Conservation (phyloP, 1,140 invertebrate genomes). For the Trachymyrmex septentrionalis region DNA sequence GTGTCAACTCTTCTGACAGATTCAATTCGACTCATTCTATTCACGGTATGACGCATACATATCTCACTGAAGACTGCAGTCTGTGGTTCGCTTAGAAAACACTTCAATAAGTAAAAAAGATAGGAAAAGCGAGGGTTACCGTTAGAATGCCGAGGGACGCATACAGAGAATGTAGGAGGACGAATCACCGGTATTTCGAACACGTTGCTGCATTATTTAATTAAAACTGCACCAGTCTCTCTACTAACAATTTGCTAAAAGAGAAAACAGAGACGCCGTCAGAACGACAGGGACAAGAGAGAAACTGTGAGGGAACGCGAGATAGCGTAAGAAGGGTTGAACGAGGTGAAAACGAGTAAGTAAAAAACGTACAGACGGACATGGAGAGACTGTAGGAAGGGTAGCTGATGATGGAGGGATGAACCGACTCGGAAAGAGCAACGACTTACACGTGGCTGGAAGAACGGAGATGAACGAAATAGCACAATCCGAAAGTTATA, state of each 20-base stretch:
- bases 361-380: conserved; percentile 24
- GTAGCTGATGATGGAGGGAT: conserved; percentile 43
- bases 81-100: conserved; percentile 15
- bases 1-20: conserved; percentile 22
- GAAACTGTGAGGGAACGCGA: not conserved
- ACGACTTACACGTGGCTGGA: not conserved
- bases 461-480: conserved; percentile 29
- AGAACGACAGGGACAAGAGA: not conserved
- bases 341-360: conserved; percentile 33
- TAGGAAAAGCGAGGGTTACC: not conserved
- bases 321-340: not conserved
- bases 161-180: conserved; percentile 38
- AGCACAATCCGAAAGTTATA: conserved; percentile 73
- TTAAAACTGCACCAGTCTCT: conserved; percentile 66
- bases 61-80: not conserved
- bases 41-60: not conserved
- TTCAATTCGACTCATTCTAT: conserved; percentile 3
- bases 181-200: conserved; percentile 74
- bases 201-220: conserved; percentile 78
- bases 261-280: not conserved
- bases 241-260: not conserved
- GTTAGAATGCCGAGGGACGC: not conserved
- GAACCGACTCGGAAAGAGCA: conserved; percentile 25
- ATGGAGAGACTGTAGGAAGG: not conserved
- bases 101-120: not conserved